Base-by-base conservation (phyloP, 1,140 invertebrate species). In the Hyles euphorbiae region DNA sequence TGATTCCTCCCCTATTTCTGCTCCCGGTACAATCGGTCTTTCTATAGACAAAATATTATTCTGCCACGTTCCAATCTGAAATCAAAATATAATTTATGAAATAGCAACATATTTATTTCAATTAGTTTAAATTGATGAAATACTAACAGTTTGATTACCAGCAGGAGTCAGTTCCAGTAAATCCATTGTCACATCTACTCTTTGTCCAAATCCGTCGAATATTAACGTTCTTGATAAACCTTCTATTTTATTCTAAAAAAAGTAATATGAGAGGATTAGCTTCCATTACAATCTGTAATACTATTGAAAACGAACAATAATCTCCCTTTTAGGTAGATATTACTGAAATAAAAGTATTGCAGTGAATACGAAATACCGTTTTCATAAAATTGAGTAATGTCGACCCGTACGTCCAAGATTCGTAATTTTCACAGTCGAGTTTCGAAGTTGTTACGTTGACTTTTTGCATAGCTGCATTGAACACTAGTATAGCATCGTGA, bases 151-250 rank as follows among this genome's bases (percentile, higher is more conserved):
- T 60, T 89, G 80, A 54, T 95, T 85, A 1, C 94, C 94, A 46
- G 91, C 86, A 46, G 91, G 76, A 3, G 91, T 91, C 54, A 98
- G 74, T 79, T 96, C 94, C n/a, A 97, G 82, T 47, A 98, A 90
- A 64, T 96, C 94, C 48, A 98, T 82, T 58, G 91, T 87, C 67
- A 97, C 94, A 73, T 97, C 92, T 34, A 92, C 93, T 64, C 97
- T 90, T 70, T 94, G 93, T 49, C 97, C 96, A 69, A 94, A 90
- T 7, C 94, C 92, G 82, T 98, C 95, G 79, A 98, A 98, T 67
- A 93, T 92, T 49, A 98, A 92, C 32, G 92, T 80, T 49, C 96
- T 95, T 7, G 96, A 96, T 40, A 98, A 74, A 3, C 97, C 97
- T 75, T 92, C 87, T 50, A 95, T 56, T 61, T 74, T 81, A 53